These are phyloP conservation scores for mouse (Mus musculus) DNA, from an alignment of 2,113 vertebrate species.

Conservation along the genomic window GRCm39 chrX:156200001-156200500, in stretches of 20 bases:
- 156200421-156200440: constrained; percentile 31
- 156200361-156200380: not conserved
- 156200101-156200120: not conserved
- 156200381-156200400: not conserved
- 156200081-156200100: not conserved
- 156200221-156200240: not conserved
- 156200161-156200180: not conserved
- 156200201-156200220: not conserved
- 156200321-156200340: not conserved
- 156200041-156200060: not conserved
- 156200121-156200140: not conserved
- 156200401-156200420: not conserved
- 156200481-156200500: constrained; percentile 36
- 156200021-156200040: not conserved
- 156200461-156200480: constrained; percentile 52
- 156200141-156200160: not conserved
- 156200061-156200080: not conserved
- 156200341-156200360: constrained; percentile 30
- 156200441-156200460: constrained; percentile 17
- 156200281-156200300: not conserved
- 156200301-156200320: not conserved
- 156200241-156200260: constrained; percentile 24
- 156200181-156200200: not conserved
- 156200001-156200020: not conserved
- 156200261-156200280: not conserved